These are phyloP conservation scores for Meloidogyne exigua DNA, from an alignment of 1,140 invertebrate genomes.

Conservation along the genomic window DNA sequence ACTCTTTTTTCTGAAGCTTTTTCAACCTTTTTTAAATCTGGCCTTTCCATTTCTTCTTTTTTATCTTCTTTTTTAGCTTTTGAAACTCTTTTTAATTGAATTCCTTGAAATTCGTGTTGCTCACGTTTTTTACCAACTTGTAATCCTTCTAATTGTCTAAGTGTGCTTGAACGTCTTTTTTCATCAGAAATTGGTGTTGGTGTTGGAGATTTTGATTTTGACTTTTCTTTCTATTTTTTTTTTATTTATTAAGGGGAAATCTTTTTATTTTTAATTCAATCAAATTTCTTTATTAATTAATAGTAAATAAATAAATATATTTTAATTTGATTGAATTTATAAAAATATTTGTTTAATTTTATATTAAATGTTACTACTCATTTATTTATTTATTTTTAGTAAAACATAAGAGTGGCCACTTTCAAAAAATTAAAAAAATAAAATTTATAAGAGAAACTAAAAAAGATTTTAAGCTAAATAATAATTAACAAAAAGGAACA, in stretches of 20 bases:
- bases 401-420: neutral
- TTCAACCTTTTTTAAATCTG: conserved; percentile 19
- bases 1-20: neutral
- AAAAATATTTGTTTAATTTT: too few relatives aligned
- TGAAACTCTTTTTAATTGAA: conserved; percentile 34
- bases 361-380: neutral
- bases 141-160: conserved; percentile 35
- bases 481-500: neutral
- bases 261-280: neutral
- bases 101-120: conserved; percentile 37
- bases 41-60: conserved; percentile 22
- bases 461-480: neutral
- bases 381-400: conserved; percentile 3
- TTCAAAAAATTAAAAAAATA: neutral
- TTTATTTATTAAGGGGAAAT: too few relatives aligned
- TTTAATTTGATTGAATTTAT: neutral
- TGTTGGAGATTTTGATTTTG: conserved; percentile 12
- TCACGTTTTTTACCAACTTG: conserved; percentile 45
- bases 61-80: conserved; percentile 32
- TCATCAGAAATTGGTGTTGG: conserved; percentile 5
- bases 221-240: neutral
- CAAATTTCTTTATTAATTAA: neutral
- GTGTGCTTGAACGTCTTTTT: conserved; percentile 2
- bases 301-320: too few relatives aligned
- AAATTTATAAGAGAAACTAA: neutral